Evolutionary conservation across 2,888 invertebrate species (phyloP), one percentile per base, ranked within the genome.

Genomic region (Macrophya alboannulata): DNA sequence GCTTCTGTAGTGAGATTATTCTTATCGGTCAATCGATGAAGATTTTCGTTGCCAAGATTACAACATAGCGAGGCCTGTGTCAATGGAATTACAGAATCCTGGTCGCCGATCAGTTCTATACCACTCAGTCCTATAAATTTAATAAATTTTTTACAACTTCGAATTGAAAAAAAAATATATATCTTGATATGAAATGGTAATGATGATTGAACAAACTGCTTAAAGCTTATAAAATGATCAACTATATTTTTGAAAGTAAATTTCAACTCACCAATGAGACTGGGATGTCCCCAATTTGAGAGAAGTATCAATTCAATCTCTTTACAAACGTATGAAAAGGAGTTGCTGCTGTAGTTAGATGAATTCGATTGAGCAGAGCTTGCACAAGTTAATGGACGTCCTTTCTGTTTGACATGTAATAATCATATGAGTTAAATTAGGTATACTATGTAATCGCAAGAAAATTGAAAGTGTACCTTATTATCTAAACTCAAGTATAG

Each of bases 1-100:
- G 95, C 94, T 76, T 96, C 95, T 0, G 95, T 95, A 0, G 97
- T 96, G 71, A 97, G 94, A 92, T 97, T 97, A n/a, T 94, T 93
- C 2, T 96, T 96, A 91, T 97, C 96, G 89, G 97, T 95, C 55
- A 97, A 92, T 87, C 95, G 95, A 90, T 92, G 92, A 89, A 95
- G 94, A 84, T 95, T 94, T 0, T 94, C 90, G 12, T 92, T 89
- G 59, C 81, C 87, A 12, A 77, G 72, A 72, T 89, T 88, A 45
- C 90, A 89, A 40, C 84, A 83, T 55, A 91, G 85, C 74, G 87
- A 88, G 37, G 88, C 87, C 17, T 87, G 85, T n/a, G 85, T 81
- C 43, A 90, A 68, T 4, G 89, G 86, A 65, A 92, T 86, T 17
- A 86, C 31, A 31, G 83, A 68, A 31, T 88, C 89, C 76, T 88